A percentile compares a stretch with the other conserved stretches of the same genome.
phyloP scores from a whole-genome alignment of 2,888 invertebrate genomes.

The Chymomyza procnemis region DNA sequence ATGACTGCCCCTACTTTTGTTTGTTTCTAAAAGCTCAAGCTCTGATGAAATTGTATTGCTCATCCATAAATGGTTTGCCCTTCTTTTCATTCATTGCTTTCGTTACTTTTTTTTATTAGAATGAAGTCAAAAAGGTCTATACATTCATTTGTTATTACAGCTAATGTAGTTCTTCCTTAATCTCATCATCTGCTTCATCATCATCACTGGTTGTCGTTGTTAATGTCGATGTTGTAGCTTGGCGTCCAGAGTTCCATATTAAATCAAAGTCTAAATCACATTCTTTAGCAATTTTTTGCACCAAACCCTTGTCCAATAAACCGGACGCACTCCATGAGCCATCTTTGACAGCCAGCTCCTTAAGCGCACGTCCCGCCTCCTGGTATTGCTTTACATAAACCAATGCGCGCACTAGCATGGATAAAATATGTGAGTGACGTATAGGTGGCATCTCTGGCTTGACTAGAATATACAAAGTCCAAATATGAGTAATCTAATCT shows the following conservation, averaged over 20 bases:
- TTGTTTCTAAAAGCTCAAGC: slow-evolving; percentile 7
- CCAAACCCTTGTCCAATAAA: slow-evolving; percentile 72
- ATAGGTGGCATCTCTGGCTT: slow-evolving; percentile 78
- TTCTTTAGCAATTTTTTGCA: slow-evolving; percentile 76
- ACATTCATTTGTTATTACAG: slow-evolving; percentile 17
- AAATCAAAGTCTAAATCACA: slow-evolving; percentile 77
- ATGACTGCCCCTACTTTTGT: neutral
- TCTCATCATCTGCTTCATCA: slow-evolving; percentile 74
- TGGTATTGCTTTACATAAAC: slow-evolving; percentile 74
- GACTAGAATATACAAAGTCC: slow-evolving; percentile 47
- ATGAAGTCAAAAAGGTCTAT: neutral
- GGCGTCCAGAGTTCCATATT: slow-evolving; percentile 76
- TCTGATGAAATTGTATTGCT: slow-evolving; percentile 47
- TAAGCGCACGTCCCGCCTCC: slow-evolving; percentile 75
- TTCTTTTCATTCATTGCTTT: slow-evolving; percentile 6
- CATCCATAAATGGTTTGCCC: slow-evolving; percentile 37
- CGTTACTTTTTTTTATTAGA: neutral
- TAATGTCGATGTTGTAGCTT: slow-evolving; percentile 35
- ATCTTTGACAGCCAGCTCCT: slow-evolving; percentile 75
- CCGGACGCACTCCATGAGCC: slow-evolving; percentile 76
- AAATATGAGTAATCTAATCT: neutral
- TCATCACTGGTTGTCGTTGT: slow-evolving; percentile 46
- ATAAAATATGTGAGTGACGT: slow-evolving; percentile 75
- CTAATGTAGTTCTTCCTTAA: slow-evolving; percentile 75
- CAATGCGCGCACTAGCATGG: slow-evolving; percentile 75